Percentiles rank a stretch among this genome's conserved stretches.
These are phyloP conservation scores for Oligia latruncula DNA, from an alignment of 2,888 invertebrate genomes.

Conservation along the genomic window DNA sequence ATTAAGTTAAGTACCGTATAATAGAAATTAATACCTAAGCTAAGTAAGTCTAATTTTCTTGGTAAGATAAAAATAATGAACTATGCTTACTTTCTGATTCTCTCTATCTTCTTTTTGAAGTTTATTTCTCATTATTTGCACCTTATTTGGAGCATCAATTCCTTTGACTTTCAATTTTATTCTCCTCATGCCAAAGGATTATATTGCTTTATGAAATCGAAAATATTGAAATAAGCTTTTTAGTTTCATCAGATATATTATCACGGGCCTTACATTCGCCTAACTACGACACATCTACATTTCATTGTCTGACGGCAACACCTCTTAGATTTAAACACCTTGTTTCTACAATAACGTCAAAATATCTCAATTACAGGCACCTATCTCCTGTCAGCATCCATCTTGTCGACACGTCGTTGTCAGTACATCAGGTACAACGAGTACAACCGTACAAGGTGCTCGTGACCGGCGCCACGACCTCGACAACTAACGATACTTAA, in stretches of 20 bases:
- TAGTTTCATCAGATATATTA: not conserved
- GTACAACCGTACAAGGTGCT: slow-evolving; percentile 32
- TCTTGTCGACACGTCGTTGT: slow-evolving; percentile 52
- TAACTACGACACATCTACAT: not conserved
- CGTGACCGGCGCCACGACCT: slow-evolving; percentile 48
- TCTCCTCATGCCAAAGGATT: not conserved
- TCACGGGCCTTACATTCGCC: not conserved
- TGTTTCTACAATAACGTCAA: slow-evolving; percentile 37
- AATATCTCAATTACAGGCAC: slow-evolving; percentile 54
- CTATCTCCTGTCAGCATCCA: slow-evolving; percentile 48
- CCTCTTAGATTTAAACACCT: slow-evolving; percentile 10
- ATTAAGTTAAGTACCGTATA: not conserved
- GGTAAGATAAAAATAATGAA: not conserved
- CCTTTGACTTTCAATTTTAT: not conserved
- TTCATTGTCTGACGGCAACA: not conserved
- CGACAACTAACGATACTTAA: slow-evolving; percentile 52
- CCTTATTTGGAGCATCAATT: not conserved
- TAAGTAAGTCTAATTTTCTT: not conserved
- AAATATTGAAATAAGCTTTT: too few relatives aligned
- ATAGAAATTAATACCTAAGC: not conserved
- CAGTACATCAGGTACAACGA: slow-evolving; percentile 50
- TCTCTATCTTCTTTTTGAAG: not conserved
- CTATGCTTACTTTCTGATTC: too few relatives aligned
- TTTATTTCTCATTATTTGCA: not conserved
- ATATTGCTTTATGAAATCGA: too few relatives aligned